Conservation (phyloP, 1,140 invertebrate genomes). For the Gonioctena quinquepunctata region DNA sequence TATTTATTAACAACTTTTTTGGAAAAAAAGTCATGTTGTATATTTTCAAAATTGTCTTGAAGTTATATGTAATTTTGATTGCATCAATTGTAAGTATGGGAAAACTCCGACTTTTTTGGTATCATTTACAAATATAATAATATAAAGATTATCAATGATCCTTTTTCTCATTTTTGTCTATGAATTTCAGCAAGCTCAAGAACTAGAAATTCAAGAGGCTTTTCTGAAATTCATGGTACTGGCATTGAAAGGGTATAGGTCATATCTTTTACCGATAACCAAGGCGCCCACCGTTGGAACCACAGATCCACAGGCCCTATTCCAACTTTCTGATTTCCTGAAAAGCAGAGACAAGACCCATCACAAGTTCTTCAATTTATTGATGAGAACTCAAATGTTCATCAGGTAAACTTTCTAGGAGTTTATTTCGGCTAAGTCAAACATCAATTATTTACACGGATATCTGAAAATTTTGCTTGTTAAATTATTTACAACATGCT, state of each 20-base stretch:
- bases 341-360: conserved; percentile 76
- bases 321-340: conserved; percentile 87
- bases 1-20: too few species aligned
- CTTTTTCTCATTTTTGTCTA: neutral
- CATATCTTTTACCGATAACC: conserved; percentile 90
- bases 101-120: too few species aligned
- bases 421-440: too few species aligned
- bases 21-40: too few species aligned
- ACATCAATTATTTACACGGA: too few species aligned
- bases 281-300: conserved; percentile 90
- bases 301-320: conserved; percentile 92
- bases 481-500: too few species aligned
- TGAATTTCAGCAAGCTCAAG: conserved; percentile 70
- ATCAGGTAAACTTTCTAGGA: conserved; percentile 66
- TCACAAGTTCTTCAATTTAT: conserved; percentile 86
- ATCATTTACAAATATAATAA: too few species aligned
- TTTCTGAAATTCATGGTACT: conserved; percentile 96
- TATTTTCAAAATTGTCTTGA: neutral
- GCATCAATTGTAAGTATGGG: too few species aligned
- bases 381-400: conserved; percentile 96
- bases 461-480: too few species aligned
- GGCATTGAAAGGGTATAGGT: conserved; percentile 89
- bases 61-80: neutral
- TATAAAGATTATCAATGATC: neutral
- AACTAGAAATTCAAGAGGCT: conserved; percentile 95